Conservation (phyloP, 2,113 vertebrate species). For the Parus major region DNA sequence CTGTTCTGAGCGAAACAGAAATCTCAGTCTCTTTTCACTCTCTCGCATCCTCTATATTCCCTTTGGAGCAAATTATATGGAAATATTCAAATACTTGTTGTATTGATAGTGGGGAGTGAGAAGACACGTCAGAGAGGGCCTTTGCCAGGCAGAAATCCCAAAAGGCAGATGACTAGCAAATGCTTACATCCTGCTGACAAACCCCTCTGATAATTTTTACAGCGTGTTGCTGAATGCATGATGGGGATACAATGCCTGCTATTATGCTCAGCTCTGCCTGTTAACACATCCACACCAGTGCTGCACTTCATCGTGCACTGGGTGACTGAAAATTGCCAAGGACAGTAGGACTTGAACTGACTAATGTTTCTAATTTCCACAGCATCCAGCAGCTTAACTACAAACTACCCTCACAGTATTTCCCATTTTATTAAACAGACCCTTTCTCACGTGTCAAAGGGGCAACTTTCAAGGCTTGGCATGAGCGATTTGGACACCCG, state of each 20-base stretch:
- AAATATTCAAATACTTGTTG: constrained; percentile 24
- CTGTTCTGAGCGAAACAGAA: not conserved
- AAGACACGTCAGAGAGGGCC: not conserved
- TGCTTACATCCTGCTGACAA: constrained; percentile 42
- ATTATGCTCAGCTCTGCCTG: not conserved
- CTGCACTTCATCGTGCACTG: not conserved
- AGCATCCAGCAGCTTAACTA: not conserved
- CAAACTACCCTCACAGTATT: not conserved
- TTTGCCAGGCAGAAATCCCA: constrained; percentile 39
- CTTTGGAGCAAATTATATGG: not conserved
- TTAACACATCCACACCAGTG: not conserved
- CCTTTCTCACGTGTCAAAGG: not conserved
- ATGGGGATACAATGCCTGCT: constrained; percentile 15
- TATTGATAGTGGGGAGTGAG: constrained; percentile 9
- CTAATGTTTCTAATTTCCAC: not conserved
- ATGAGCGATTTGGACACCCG: not conserved
- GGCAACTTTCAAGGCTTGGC: not conserved
- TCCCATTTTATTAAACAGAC: not conserved
- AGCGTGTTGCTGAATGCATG: not conserved
- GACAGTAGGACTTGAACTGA: not conserved
- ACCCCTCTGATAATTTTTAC: constrained; percentile 18
- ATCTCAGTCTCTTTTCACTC: not conserved
- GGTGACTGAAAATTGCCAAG: not conserved
- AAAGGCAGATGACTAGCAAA: constrained; percentile 34
- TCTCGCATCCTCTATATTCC: not conserved